Base-by-base conservation (phyloP, 2,113 vertebrate species). In the Lagopus muta region DNA sequence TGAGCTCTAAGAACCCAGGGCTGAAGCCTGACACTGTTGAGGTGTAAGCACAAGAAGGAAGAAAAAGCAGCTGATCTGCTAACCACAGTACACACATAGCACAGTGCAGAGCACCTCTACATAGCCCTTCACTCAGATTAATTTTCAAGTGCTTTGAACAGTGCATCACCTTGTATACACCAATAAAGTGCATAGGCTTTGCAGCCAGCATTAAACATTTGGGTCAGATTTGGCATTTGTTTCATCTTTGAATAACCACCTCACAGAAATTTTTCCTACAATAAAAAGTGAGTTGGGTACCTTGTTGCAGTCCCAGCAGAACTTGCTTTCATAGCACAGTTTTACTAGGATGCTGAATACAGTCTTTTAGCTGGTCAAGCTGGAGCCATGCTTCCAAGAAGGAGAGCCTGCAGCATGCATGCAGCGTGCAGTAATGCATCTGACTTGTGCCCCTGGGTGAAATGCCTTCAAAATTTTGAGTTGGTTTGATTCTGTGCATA, bases 361-460 rank as follows among this genome's bases (percentile, higher is more conserved):
- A 92, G 76, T 50, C 82, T 92, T 55, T 77, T 55, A 91, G 82
- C 91, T 91, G 67, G 64, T 69, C 78, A 89, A 94, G 89, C 91
- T 81, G 62, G 65, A 95, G 88, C 88, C 91, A 95, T 94, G 95
- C 95, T 90, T 81, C 65, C 86, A 91, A 75, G 80, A 58, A 94
- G 24, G 50, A 75, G 88, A 88, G 86, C 86, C 89, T 81, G 76
- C 76, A 86, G 94, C 93, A 91, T 91, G 95, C 94, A 96, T 94
- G 94, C 91, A 91, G 79, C 69, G 2, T 95, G 91, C 91, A 94
- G 65, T 75, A 76, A 88, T 77, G 95, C 82, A 83, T 88, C 36
- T 48, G 55, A 83, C 48, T 94, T 83, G 86, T 92, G 93, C 90
- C 90, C 91, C 80, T 83, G 93, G 65, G 75, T 91, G 82, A 95